phyloP scores from a whole-genome alignment of 2,113 vertebrate species.

The Ploceus nigricollis region DNA sequence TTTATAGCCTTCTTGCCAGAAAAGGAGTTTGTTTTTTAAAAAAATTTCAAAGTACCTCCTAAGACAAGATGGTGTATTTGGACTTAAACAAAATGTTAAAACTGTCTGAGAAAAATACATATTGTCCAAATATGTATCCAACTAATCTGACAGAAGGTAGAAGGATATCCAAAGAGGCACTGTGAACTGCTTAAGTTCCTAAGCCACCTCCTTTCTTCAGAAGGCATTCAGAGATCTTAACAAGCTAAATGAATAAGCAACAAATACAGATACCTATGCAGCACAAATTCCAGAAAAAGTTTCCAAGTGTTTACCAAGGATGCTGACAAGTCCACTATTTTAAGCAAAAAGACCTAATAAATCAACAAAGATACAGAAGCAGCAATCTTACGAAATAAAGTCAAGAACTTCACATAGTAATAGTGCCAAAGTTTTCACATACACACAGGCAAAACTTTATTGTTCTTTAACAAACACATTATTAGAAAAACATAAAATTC shows the following conservation, averaged over 20 bases:
- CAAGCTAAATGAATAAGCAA: not conserved
- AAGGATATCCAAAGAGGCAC: not conserved
- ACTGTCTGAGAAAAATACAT: not conserved
- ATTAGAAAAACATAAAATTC: not conserved
- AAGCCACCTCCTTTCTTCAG: not conserved
- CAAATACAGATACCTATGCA: not conserved
- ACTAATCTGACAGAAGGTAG: not conserved
- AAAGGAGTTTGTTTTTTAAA: not conserved
- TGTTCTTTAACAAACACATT: slow-evolving; percentile 17
- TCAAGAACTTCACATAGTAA: not conserved
- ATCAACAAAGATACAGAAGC: not conserved
- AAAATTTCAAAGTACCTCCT: not conserved
- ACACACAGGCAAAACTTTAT: slow-evolving; percentile 42
- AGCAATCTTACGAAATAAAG: not conserved
- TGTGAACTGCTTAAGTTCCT: not conserved
- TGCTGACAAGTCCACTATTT: not conserved
- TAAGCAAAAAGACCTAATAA: not conserved
- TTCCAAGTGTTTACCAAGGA: not conserved
- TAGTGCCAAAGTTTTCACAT: not conserved
- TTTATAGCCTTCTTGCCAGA: not conserved
- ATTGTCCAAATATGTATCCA: not conserved
- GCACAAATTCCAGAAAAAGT: not conserved
- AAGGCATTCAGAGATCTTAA: not conserved
- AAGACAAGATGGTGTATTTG: not conserved
- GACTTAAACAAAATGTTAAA: not conserved